Percentiles rank a stretch among this genome's conserved stretches.
Conservation (phyloP, 1,140 invertebrate species). For the Sarcophaga peregrina region DNA sequence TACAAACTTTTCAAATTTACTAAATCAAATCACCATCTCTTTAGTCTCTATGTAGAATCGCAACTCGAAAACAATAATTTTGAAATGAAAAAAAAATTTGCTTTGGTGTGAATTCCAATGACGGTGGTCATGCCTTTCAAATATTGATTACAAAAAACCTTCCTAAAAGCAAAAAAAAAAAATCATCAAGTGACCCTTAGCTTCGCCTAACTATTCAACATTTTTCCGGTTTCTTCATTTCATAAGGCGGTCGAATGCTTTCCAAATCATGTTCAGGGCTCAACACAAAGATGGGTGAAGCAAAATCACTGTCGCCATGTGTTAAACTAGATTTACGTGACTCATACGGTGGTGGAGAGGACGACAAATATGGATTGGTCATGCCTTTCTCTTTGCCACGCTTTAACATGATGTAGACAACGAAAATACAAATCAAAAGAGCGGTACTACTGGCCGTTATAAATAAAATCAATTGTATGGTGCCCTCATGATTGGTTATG, state of each 20-base stretch:
- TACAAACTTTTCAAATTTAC: no score
- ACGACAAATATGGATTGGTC: slow-evolving; percentile 47
- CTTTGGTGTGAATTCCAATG: no score
- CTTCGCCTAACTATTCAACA: neutral
- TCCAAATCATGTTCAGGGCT: slow-evolving; percentile 47
- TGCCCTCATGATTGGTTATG: slow-evolving; percentile 55
- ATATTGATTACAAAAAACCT: no score
- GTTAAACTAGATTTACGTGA: slow-evolving; percentile 45
- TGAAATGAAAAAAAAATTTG: no score
- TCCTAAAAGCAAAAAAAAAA: no score
- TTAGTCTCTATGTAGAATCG: no score
- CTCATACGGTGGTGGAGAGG: slow-evolving; percentile 27
- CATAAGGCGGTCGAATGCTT: slow-evolving; percentile 34
- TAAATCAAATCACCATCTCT: no score
- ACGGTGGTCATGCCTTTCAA: no score
- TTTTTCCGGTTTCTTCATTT: slow-evolving; percentile 26
- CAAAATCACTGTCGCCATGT: slow-evolving; percentile 57
- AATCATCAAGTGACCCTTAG: no score
- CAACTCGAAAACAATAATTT: no score
- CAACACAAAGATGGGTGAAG: slow-evolving; percentile 63
- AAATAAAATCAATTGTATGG: slow-evolving; percentile 62
- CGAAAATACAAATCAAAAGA: slow-evolving; percentile 63
- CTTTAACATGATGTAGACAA: slow-evolving; percentile 65
- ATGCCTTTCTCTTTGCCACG: slow-evolving; percentile 54
- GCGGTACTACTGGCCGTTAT: slow-evolving; percentile 64